A percentile compares a stretch with the other conserved stretches of the same genome.
Evolutionary conservation across 2,113 vertebrate genomes (phyloP).

Genomic region (Pteruthius melanotis): DNA sequence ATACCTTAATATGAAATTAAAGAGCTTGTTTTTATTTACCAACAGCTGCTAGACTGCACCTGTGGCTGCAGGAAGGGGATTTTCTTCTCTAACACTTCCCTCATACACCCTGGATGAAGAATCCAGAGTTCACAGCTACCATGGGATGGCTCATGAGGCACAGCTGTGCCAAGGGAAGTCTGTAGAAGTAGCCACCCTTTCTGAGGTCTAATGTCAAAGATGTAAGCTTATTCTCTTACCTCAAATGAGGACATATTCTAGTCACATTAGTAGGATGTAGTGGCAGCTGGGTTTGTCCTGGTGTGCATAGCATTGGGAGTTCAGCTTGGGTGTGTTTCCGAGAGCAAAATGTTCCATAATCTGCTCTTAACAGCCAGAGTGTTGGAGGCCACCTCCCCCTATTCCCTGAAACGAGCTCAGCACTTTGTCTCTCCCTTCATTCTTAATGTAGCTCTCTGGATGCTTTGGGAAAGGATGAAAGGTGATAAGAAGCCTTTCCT

Average conservation of each 20-base stretch:
- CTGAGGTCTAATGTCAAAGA: no score
- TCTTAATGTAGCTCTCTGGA: neutral
- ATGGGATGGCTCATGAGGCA: rapidly evolving
- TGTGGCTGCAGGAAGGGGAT: rapidly evolving
- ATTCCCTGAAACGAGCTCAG: neutral
- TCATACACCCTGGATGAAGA: neutral
- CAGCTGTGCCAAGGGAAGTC: neutral
- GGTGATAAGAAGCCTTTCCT: neutral
- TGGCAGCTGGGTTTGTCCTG: neutral
- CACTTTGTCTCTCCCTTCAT: no score
- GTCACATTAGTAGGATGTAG: neutral
- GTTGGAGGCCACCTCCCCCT: neutral
- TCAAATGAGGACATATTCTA: neutral
- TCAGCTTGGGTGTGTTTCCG: neutral
- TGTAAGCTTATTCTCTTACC: neutral
- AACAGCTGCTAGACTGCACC: neutral
- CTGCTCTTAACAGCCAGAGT: neutral
- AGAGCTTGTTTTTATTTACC: neutral
- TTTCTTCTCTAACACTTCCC: rapidly evolving
- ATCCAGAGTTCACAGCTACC: neutral
- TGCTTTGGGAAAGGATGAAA: neutral
- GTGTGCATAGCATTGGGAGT: neutral
- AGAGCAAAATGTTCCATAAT: neutral
- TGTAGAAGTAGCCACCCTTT: neutral
- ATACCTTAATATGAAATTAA: neutral